Evolutionary conservation across 2,888 invertebrate species (phyloP).

Genomic region (Mimachlamys varia): DNA sequence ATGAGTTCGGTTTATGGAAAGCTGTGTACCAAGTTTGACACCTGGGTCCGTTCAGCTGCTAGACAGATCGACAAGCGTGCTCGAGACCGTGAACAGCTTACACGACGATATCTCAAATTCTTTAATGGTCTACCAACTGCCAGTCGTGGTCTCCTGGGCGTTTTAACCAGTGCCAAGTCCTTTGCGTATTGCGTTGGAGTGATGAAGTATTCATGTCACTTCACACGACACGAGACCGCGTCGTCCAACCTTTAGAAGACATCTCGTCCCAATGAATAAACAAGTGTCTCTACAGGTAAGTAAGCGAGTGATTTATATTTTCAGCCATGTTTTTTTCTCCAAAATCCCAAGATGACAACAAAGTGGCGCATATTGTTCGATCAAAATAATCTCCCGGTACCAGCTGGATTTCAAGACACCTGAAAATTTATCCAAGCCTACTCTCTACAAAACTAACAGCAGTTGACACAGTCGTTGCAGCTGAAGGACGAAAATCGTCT

Average conservation of each 20-base stretch:
- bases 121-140: background rate
- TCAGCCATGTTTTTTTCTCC: background rate
- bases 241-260: background rate
- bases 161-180: background rate
- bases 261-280: background rate
- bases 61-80: background rate
- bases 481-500: too few species aligned
- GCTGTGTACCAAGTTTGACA: background rate
- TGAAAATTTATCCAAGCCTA: too few species aligned
- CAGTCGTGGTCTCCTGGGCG: background rate
- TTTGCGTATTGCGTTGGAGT: background rate
- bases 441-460: too few species aligned
- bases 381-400: background rate
- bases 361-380: background rate
- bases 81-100: background rate
- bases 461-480: too few species aligned
- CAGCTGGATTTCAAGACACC: too few species aligned
- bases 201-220: background rate
- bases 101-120: background rate
- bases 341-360: background rate
- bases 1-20: background rate
- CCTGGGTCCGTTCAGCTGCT: background rate
- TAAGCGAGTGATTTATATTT: background rate
- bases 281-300: background rate
- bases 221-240: background rate